phyloP scores from a whole-genome alignment of 2,888 invertebrate species.

The Tinea trinotella region DNA sequence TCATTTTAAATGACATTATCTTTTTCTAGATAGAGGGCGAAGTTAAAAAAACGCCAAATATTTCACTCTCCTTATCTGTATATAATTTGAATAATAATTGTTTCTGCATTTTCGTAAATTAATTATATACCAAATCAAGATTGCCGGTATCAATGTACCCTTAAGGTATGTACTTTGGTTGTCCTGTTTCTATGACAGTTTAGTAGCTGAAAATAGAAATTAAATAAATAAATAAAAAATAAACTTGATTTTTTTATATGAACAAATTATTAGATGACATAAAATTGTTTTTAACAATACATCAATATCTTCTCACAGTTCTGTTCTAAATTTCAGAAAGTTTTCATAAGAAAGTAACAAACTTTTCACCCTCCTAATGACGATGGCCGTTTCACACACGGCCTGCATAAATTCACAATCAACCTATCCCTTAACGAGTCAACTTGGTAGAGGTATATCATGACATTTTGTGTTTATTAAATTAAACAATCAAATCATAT shows the following conservation, averaged over 20 bases:
- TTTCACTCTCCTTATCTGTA: background rate
- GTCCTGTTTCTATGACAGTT: too few relatives aligned
- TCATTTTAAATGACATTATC: background rate
- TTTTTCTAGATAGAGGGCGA: background rate
- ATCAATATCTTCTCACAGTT: background rate
- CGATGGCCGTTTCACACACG: slow-evolving; percentile 7
- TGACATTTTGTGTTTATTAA: background rate
- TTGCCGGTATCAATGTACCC: too few relatives aligned
- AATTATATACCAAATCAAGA: too few relatives aligned
- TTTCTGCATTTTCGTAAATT: background rate
- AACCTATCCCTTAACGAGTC: background rate
- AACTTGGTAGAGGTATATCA: background rate
- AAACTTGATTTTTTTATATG: too few relatives aligned
- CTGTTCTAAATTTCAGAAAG: background rate
- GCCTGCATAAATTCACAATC: slow-evolving; percentile 8
- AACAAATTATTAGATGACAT: too few relatives aligned
- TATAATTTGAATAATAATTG: background rate
- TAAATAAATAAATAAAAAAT: too few relatives aligned
- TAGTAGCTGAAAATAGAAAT: too few relatives aligned
- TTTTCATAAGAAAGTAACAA: background rate
- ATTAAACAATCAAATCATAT: too few relatives aligned
- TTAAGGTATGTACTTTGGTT: too few relatives aligned
- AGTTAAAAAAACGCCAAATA: background rate
- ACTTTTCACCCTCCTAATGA: slow-evolving; percentile 1
- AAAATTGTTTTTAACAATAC: too few relatives aligned